phyloP scores from a whole-genome alignment of 23 tunicate genomes.

The Ascidia mentula region DNA sequence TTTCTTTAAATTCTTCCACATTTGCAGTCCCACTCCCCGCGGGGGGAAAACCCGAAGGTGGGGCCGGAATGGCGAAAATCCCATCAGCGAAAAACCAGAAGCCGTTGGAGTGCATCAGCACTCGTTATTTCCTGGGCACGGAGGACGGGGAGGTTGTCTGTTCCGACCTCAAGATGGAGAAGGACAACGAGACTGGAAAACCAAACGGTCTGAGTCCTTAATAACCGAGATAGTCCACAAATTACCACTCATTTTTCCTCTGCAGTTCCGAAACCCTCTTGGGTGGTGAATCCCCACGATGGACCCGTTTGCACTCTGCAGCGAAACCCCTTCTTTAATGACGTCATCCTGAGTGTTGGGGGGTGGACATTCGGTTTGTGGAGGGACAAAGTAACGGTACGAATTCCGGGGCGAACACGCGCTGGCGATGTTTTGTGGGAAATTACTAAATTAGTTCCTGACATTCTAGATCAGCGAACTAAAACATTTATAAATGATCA shows the following conservation, averaged over 20 bases:
- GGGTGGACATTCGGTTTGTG: constrained; percentile 91
- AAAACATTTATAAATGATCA: no score
- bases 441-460: neutral
- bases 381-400: constrained; percentile 76
- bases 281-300: constrained; percentile 66
- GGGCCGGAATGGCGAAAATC: constrained; percentile 31
- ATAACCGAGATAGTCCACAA: neutral
- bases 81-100: constrained; percentile 62
- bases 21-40: constrained; percentile 5
- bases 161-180: constrained; percentile 74
- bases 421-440: no score
- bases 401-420: no score
- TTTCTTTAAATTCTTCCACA: neutral
- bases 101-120: constrained; percentile 34
- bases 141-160: constrained; percentile 93
- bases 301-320: constrained; percentile 73
- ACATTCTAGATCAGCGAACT: no score
- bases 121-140: constrained; percentile 76
- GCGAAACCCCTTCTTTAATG: constrained; percentile 83
- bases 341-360: constrained; percentile 83
- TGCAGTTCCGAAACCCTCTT: constrained; percentile 66
- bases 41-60: constrained; percentile 21
- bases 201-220: constrained; percentile 40
- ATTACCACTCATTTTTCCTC: no score
- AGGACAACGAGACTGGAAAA: constrained; percentile 89